Base-by-base conservation (phyloP, 2,888 invertebrate genomes). In the Eupeodes luniger region DNA sequence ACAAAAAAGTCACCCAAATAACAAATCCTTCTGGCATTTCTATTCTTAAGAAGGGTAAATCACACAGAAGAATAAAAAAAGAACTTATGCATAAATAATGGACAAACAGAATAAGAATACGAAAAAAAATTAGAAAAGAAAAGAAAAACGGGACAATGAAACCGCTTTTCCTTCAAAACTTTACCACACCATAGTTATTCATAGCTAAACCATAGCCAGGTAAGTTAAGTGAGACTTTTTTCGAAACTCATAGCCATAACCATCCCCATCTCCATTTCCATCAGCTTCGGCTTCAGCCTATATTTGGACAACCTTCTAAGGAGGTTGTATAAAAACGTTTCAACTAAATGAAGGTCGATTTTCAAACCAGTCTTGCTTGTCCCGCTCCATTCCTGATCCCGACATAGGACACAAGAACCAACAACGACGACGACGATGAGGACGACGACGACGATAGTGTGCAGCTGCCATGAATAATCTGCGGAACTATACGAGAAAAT, bases 391-490 rank as follows among this genome's bases (percentile, higher is more conserved):
- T 49, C 59, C n/a, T n/a, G 72, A 11, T 53, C 36, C 51, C 62
- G 27, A 53, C 67, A 40, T 40, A 74, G 51, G 53, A 74, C 59
- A 74, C n/a, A 57, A 61, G 62, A 14, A 51, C 49, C 53, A 55
- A 70, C 62, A 27, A 27, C 27, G 27, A 27, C 75, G 19, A 27
- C 67, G 47, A 66, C 7, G 66, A 19, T 47, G 66, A 19, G 11
- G 66, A 40, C 14, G 62, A 36, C 62, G 40, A 78, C 61, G 74
- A 66, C 77, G 88, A 85, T 88, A 85, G 81, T 85, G 69, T 88
- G 88, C 81, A 88, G 81, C 81, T 88, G 88, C 81, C 85, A 88
- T 88, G 88, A 85, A 85, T 88, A 88, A 88, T 88, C 88, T 88
- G 64, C 78, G 78, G 75, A 85, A 88, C 88, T 84, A 27, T 27